A percentile compares a stretch with the other conserved stretches of the same genome.
Evolutionary conservation across 2,113 vertebrate genomes (phyloP).

Genomic region (Eubucco bourcierii): DNA sequence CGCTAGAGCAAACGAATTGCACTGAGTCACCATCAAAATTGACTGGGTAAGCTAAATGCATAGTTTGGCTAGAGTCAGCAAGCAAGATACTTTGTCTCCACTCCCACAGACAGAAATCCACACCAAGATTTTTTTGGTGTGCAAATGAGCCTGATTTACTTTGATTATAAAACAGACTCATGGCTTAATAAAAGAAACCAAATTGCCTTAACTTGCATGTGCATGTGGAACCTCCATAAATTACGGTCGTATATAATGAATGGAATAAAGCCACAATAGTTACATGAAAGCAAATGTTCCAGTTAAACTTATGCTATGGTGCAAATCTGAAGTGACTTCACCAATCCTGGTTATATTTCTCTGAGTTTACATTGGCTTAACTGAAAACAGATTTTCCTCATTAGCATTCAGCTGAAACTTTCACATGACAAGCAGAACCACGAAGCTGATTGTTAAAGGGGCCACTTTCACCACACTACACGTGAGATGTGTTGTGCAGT

Average conservation of each 20-base stretch:
- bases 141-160: constrained; percentile 66
- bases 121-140: constrained; percentile 70
- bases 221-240: constrained; percentile 63
- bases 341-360: constrained; percentile 9
- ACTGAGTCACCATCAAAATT: constrained; percentile 65
- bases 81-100: constrained; percentile 42
- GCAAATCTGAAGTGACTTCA: constrained; percentile 61
- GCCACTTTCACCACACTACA: neutral
- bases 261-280: constrained; percentile 48
- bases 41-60: constrained; percentile 51
- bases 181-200: constrained; percentile 69
- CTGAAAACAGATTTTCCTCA: constrained; percentile 29
- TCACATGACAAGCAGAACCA: constrained; percentile 20
- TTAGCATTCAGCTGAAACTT: constrained; percentile 57
- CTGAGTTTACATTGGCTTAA: constrained; percentile 46
- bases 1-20: constrained; percentile 39
- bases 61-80: constrained; percentile 61
- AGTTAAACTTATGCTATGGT: constrained; percentile 36
- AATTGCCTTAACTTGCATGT: constrained; percentile 67
- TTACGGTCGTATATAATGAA: constrained; percentile 58
- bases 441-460: neutral
- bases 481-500: neutral
- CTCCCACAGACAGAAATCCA: constrained; percentile 66
- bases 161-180: constrained; percentile 70
- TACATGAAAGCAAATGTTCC: constrained; percentile 63